These are phyloP conservation scores for Sabellastarte sp. DNA, from an alignment of 2,888 invertebrate species.

Conservation along the genomic window DNA sequence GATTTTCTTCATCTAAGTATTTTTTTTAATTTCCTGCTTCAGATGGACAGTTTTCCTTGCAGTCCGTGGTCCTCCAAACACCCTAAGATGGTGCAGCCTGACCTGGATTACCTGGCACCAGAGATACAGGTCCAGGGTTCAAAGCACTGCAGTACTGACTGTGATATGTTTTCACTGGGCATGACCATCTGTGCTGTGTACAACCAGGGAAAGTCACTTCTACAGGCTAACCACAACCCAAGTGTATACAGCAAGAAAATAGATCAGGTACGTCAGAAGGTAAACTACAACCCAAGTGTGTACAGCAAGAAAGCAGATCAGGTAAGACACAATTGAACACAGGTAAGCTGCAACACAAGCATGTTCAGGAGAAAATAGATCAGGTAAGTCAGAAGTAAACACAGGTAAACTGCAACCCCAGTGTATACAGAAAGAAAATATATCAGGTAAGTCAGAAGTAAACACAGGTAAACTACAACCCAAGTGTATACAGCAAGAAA, in stretches of 20 bases:
- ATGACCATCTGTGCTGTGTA: conserved; percentile 80
- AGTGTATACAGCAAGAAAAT: conserved; percentile 86
- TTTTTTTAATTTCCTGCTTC: no score
- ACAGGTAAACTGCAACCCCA: no score
- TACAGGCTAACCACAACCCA: conserved; percentile 87
- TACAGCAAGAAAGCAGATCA: no score
- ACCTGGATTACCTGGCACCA: conserved; percentile 90
- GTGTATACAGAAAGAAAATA: no score
- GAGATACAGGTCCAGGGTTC: conserved; percentile 76
- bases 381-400: no score
- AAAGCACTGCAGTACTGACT: conserved; percentile 69
- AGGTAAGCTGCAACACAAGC: no score
- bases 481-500: conserved; percentile 84
- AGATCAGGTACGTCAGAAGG: conserved; percentile 77
- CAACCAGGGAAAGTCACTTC: conserved; percentile 83
- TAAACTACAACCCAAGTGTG: no score
- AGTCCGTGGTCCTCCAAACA: conserved; percentile 87
- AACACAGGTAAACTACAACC: conserved; percentile 86
- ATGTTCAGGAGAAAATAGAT: no score
- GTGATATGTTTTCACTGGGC: conserved; percentile 96
- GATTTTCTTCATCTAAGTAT: no score
- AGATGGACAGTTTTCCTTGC: conserved; percentile 75
- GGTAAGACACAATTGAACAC: no score
- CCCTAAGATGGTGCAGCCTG: conserved; percentile 90
- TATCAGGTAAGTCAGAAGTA: no score